Percentiles rank a stretch among this genome's conserved stretches.
phyloP scores from a whole-genome alignment of 2,113 vertebrate genomes.

The Pseudonaja textilis region DNA sequence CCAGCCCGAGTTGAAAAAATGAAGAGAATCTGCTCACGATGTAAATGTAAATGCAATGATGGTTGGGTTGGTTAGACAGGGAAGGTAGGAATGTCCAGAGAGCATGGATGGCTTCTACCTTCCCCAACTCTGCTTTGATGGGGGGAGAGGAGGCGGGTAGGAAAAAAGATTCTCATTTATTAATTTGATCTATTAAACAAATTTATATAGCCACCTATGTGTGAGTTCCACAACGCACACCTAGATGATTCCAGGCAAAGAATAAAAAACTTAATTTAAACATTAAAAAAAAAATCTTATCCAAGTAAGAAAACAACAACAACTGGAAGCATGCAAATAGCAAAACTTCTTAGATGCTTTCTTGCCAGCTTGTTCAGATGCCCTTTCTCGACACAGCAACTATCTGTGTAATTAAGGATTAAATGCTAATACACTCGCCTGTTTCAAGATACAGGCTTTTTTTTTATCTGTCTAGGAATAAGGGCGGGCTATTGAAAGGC shows the following conservation, averaged over 20 bases:
- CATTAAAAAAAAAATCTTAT: neutral
- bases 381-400: constrained; percentile 29
- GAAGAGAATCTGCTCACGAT: neutral
- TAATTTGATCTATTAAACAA: neutral
- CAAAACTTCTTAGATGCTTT: neutral
- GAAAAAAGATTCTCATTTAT: rapidly evolving
- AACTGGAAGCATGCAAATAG: rapidly evolving
- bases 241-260: neutral
- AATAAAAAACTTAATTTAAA: neutral
- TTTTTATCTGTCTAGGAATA: neutral
- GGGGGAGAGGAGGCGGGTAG: neutral
- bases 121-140: neutral
- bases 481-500: neutral
- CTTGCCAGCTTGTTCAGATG: constrained; percentile 35
- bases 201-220: neutral
- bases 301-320: neutral
- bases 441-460: constrained; percentile 29
- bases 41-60: neutral
- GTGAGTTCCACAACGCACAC: neutral
- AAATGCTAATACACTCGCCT: constrained; percentile 29
- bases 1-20: neutral
- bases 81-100: neutral
- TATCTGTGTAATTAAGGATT: constrained; percentile 48
- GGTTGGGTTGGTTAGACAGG: neutral
- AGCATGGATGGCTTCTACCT: neutral